phyloP scores from a whole-genome alignment of 2,888 invertebrate species.

The Platycnemis pennipes region DNA sequence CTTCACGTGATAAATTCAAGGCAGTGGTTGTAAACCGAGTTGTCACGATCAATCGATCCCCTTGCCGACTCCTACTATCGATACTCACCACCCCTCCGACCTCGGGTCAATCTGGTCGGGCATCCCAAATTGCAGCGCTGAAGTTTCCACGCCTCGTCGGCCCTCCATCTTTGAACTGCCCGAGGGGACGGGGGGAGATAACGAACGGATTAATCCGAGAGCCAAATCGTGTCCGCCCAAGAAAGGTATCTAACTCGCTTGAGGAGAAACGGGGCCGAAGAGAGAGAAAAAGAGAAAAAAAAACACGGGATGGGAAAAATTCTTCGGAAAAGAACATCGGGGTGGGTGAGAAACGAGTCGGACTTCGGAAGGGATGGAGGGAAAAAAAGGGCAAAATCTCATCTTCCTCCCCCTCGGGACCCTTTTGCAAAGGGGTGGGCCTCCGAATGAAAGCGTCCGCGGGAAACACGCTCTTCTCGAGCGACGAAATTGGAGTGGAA shows the following conservation, averaged over 20 bases:
- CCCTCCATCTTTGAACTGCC: not conserved
- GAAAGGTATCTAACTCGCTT: not conserved
- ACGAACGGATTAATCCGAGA: constrained; percentile 23
- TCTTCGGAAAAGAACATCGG: not conserved
- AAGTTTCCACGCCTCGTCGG: not conserved
- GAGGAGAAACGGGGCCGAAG: not conserved
- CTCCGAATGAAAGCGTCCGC: not conserved
- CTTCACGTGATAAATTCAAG: not conserved
- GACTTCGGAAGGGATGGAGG: not conserved
- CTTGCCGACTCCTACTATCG: too few species aligned
- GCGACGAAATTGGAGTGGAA: constrained; percentile 44
- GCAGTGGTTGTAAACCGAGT: not conserved
- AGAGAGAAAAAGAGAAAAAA: not conserved
- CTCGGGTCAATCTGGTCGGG: not conserved
- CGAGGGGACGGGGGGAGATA: not conserved
- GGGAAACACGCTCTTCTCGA: not conserved
- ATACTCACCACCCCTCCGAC: not conserved
- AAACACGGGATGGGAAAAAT: not conserved
- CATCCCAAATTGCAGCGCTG: not conserved
- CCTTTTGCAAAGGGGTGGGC: too few species aligned
- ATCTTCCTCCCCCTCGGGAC: not conserved
- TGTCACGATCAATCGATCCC: not conserved
- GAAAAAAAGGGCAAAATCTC: not conserved
- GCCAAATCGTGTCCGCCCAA: constrained; percentile 44
- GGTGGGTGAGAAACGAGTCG: not conserved